Percentiles rank a stretch among this genome's conserved stretches.
Conservation (phyloP, 1,140 invertebrate genomes). For the Saxidomus purpurata region DNA sequence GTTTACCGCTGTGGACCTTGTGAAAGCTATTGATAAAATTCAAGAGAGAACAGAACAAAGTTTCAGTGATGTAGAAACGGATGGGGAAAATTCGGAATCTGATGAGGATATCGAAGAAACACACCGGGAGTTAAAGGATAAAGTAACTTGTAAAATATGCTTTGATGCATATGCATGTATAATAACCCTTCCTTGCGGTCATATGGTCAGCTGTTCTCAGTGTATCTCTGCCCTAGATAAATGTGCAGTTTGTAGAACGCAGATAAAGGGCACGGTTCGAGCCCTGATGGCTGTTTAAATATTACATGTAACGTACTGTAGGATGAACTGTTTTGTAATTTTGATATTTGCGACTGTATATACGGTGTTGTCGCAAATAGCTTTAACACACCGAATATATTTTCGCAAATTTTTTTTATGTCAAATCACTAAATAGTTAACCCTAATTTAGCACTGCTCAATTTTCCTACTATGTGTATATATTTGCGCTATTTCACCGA, state of each 20-base stretch:
- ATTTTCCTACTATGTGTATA: too few species aligned
- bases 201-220: conserved; percentile 93
- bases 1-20: neutral
- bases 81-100: neutral
- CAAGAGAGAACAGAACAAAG: neutral
- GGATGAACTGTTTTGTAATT: too few species aligned
- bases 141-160: conserved; percentile 95
- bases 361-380: too few species aligned
- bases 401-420: too few species aligned
- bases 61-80: neutral
- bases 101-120: neutral
- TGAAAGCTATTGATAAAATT: neutral
- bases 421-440: too few species aligned
- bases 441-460: too few species aligned
- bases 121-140: conserved; percentile 89
- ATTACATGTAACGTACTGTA: too few species aligned
- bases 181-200: conserved; percentile 96
- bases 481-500: too few species aligned
- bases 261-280: conserved; percentile 66
- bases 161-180: conserved; percentile 95
- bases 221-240: conserved; percentile 92
- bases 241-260: conserved; percentile 88
- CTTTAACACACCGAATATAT: too few species aligned
- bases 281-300: conserved; percentile 38
- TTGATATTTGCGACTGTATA: too few species aligned